A percentile compares a stretch with the other conserved stretches of the same genome.
phyloP scores from a whole-genome alignment of 2,113 vertebrate species.

The Hippocampus mohnikei region DNA sequence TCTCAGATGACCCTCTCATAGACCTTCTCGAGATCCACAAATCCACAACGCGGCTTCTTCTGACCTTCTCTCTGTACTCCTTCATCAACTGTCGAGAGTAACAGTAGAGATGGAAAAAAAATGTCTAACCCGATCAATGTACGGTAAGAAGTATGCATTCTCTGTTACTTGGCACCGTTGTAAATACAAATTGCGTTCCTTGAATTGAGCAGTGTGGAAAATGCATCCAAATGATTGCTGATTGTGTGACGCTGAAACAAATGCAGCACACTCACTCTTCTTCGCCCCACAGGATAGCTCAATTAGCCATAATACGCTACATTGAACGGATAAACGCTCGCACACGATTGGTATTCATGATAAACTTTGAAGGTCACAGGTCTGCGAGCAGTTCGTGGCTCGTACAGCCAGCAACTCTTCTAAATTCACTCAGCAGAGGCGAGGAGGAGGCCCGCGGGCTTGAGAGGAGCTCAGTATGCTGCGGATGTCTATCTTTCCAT shows the following conservation, averaged over 20 bases:
- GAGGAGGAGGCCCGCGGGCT: constrained; percentile 30
- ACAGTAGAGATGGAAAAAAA: background rate
- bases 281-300: constrained; percentile 43
- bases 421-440: constrained; percentile 37
- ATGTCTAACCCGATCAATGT: background rate
- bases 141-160: background rate
- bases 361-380: constrained; percentile 60
- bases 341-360: constrained; percentile 30
- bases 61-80: too few species aligned
- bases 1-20: too few species aligned
- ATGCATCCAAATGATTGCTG: constrained; percentile 46
- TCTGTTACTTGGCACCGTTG: background rate
- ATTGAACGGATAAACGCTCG: constrained; percentile 27
- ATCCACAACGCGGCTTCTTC: too few species aligned
- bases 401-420: constrained; percentile 33
- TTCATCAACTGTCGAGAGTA: too few species aligned
- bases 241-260: constrained; percentile 49
- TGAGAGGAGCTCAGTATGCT: constrained; percentile 56
- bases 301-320: constrained; percentile 46
- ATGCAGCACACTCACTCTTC: constrained; percentile 33
- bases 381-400: constrained; percentile 26
- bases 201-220: constrained; percentile 56
- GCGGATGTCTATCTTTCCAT: constrained; percentile 40
- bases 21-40: too few species aligned
- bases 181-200: constrained; percentile 18